A percentile compares a stretch with the other conserved stretches of the same genome.
phyloP scores from a whole-genome alignment of 2,797 vertebrate species.

The Chanos chanos region DNA sequence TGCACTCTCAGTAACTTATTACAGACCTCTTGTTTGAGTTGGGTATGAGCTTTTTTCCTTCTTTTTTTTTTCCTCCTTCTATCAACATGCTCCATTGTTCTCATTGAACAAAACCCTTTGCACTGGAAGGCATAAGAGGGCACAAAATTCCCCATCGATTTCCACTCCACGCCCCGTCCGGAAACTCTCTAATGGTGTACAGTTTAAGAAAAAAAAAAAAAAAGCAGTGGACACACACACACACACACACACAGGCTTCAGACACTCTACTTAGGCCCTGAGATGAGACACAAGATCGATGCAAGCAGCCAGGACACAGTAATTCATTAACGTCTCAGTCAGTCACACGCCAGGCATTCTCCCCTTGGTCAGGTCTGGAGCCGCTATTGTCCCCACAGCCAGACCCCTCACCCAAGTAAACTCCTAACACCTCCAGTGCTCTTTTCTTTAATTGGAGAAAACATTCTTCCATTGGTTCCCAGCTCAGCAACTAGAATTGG shows the following conservation, averaged over 20 bases:
- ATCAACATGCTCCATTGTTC: conserved; percentile 22
- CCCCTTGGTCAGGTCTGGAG: conserved; percentile 10
- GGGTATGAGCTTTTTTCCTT: no score
- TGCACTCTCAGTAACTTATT: conserved; percentile 13
- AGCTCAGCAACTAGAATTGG: conserved; percentile 61
- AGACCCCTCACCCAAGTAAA: conserved; percentile 58
- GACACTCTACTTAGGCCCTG: no score
- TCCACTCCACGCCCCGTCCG: no score
- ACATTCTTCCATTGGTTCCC: conserved; percentile 59
- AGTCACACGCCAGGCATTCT: conserved; percentile 25
- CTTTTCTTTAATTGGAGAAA: conserved; percentile 69
- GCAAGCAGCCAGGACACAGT: conserved; percentile 1
- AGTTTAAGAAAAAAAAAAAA: conserved; percentile 22
- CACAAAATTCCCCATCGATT: conserved; percentile 30
- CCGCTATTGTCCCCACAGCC: conserved; percentile 51
- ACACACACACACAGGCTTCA: not conserved
- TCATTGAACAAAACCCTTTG: conserved; percentile 23
- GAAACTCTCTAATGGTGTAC: conserved; percentile 33
- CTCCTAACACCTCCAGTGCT: conserved; percentile 52
- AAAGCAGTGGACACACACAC: not conserved
- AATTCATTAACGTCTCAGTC: conserved; percentile 39
- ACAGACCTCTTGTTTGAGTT: conserved; percentile 25
- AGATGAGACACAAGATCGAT: conserved; percentile 27
- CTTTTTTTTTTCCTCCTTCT: no score
- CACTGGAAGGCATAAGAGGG: conserved; percentile 16